Base-by-base conservation (phyloP, 2,113 vertebrate genomes). In the Lates calcarifer region DNA sequence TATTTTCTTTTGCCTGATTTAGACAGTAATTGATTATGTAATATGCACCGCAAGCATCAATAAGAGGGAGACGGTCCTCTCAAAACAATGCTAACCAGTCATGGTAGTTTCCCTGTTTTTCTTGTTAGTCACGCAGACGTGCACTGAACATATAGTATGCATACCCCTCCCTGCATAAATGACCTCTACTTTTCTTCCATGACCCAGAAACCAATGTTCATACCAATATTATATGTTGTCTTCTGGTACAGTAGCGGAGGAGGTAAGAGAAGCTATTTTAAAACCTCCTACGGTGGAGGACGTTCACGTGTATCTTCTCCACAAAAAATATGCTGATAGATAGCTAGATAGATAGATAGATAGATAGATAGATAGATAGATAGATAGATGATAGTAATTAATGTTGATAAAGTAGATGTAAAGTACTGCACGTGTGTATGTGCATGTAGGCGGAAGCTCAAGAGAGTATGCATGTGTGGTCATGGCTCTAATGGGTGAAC, bases 221-320 rank as follows among this genome's bases (percentile, higher is more conserved):
- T 66, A 75, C n/a, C 60, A 65, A 47, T 18, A 58, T 47, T 85
- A 76, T 68, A 84, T 74, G 70, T 56, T 66, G 49, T 82, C 67
- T 74, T 64, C 39, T 86, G 67, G 60, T 87, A 75, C 69, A 74
- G 56, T 29, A 70, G 79, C 64, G 81, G 69, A 83, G 81, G 86
- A 89, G 73, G 77, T 31, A 86, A 49, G 51, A 79, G 61, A 60
- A n/a, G 83, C 77, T 89, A 91, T 92, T 91, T 91, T 79, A 86
- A 88, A 82, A 71, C 60, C 62, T 65, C 70, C 43, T 29, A 80
- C 62, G 65, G 80, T 57, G 70, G 62, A 81, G 73, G 79, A 58
- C 63, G 76, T 64, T 74, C 61, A 87, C 43, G 17, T 83, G 67
- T 53, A 72, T 71, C 5, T 22, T 67, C 57, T 77, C 62, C 69